Percentiles rank a stretch among this genome's conserved stretches.
These are phyloP conservation scores for Pteropus alecto DNA, from an alignment of 2,113 vertebrate species.

Conservation along the genomic window DNA sequence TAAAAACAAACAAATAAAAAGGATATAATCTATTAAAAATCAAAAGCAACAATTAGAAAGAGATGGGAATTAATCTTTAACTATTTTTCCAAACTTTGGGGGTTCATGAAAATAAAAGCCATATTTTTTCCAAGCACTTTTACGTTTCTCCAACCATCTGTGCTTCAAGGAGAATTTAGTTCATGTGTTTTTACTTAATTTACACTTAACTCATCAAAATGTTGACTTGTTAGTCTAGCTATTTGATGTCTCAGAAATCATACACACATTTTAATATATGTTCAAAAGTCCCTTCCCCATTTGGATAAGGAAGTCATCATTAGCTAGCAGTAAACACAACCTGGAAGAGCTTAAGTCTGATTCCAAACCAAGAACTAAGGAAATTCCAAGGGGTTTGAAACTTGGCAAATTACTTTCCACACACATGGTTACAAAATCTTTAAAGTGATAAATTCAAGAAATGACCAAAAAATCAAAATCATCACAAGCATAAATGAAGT, in stretches of 20 bases:
- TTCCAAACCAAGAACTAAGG: constrained; percentile 41
- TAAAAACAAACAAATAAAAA: constrained; percentile 26
- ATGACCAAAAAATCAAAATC: constrained; percentile 41
- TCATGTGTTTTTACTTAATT: constrained; percentile 75
- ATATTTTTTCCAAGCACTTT: constrained; percentile 63
- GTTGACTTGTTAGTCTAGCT: constrained; percentile 74
- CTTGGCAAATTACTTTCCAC: constrained; percentile 44
- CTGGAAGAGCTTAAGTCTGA: constrained; percentile 53
- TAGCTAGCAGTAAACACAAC: constrained; percentile 63
- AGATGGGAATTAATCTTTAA: constrained; percentile 51
- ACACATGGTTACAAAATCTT: constrained; percentile 55
- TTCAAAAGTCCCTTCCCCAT: constrained; percentile 57
- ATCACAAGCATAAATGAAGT: background rate
- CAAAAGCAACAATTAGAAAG: constrained; percentile 36
- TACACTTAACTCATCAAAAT: constrained; percentile 77
- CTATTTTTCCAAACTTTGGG: constrained; percentile 57
- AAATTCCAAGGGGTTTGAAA: constrained; percentile 62
- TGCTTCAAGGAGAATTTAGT: constrained; percentile 64
- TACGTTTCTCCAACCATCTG: constrained; percentile 72
- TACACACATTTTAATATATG: constrained; percentile 65
- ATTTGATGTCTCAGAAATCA: constrained; percentile 74
- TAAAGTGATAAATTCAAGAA: constrained; percentile 50
- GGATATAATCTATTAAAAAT: background rate
- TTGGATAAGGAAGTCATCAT: constrained; percentile 65
- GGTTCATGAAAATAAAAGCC: constrained; percentile 66